Evolutionary conservation across 2,113 vertebrate genomes (phyloP), one percentile per base, ranked within the genome.

Genomic region (Pluvialis apricaria): DNA sequence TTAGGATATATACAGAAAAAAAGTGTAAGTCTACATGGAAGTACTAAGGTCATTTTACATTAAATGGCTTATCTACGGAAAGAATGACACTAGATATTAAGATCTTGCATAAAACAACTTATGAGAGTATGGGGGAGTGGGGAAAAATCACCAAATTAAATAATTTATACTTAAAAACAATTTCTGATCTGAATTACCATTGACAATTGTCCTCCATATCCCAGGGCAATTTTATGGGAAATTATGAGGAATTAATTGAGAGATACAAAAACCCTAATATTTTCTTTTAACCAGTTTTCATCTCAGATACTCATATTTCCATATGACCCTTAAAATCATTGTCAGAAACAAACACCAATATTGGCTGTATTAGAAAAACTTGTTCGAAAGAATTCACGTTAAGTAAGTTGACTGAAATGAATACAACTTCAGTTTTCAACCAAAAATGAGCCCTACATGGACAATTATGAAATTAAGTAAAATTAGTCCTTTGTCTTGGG

Each of bases 331-430:
- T 70, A 44, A 80, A 88, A 58, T 69, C 16, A 66, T 55, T 96
- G 58, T 73, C 71, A 95, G 79, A 94, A 79, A 65, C 31, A 61
- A 62, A 64, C 28, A 87, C 40, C 34, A 90, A 61, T 61, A 94
- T 13, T 72, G 45, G 42, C 80, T 44, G 11, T 15, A 82, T 72
- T 83, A 88, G 85, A 81, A 91, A 96, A 86, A 44, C 40, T 88
- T 92, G 58, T 88, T 93, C 51, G 77, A 86, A 62, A 58, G 26
- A 26, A 85, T 57, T 79, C 15, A 49, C 72, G n/a, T 77, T 85
- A 70, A 93, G 15, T 68, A 96, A 94, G 44, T 68, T 91, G 93
- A 93, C 32, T 42, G 62, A 90, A 95, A 95, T 93, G 62, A 94
- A 92, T 80, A 92, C 25, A 94, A 83, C 92, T 58, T 80, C 49